Evolutionary conservation across 92 coral and sea anemone genomes (phyloP).

Genomic region (Scolanthus callimorphus): DNA sequence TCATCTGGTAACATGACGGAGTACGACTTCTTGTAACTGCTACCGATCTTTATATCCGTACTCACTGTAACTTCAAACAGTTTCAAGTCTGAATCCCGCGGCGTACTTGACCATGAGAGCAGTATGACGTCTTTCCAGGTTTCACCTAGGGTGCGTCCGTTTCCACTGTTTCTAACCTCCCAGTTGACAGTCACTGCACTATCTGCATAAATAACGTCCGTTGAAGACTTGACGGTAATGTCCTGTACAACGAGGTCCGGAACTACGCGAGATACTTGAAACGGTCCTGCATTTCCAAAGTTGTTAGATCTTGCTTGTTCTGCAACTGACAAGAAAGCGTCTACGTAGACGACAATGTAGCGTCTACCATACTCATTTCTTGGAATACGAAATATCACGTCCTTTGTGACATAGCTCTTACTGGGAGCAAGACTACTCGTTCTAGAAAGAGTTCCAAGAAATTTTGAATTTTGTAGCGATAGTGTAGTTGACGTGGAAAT

Average conservation of each 20-base stretch:
- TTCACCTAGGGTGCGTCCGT: constrained; percentile 27
- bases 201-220: constrained; percentile 21
- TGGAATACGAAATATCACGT: constrained; percentile 26
- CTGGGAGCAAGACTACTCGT: constrained; percentile 23
- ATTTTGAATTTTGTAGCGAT: constrained; percentile 2
- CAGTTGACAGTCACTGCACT: constrained; percentile 29
- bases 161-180: constrained; percentile 55
- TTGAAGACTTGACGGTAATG: constrained; percentile 11
- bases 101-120: constrained; percentile 21
- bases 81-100: constrained; percentile 25
- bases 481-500: constrained; percentile 26
- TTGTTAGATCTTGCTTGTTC: constrained; percentile 40
- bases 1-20: constrained; percentile 25
- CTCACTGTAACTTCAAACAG: constrained; percentile 10
- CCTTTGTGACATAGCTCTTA: constrained; percentile 20
- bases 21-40: constrained; percentile 35
- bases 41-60: constrained; percentile 15
- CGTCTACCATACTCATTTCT: constrained; percentile 39
- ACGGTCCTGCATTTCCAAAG: constrained; percentile 7
- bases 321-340: constrained; percentile 29
- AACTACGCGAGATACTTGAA: constrained; percentile 34
- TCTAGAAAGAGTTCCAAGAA: constrained; percentile 31
- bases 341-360: constrained; percentile 35
- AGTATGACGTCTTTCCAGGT: constrained; percentile 51
- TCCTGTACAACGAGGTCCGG: constrained; percentile 45